Base-by-base conservation (phyloP, 1,140 invertebrate species). In the Camponotus vicinus region DNA sequence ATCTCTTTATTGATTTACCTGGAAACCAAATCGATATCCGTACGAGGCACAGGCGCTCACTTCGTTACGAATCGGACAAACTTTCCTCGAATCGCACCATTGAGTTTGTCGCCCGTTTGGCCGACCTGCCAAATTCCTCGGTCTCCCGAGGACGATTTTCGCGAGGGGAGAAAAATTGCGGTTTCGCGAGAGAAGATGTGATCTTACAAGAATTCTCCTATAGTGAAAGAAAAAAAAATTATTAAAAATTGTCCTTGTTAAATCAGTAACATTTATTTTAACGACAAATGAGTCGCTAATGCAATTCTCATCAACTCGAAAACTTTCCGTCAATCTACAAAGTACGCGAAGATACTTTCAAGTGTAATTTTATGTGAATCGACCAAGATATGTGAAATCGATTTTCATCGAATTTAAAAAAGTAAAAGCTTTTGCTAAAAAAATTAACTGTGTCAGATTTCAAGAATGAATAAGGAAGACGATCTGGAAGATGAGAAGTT, bases 1-100 rank as follows among this genome's bases (percentile, higher is more conserved):
- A 92, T 92, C 82, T 82, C 66, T 89, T 80, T 93, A 93, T 94
- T 94, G 93, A 93, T 94, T 94, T 76, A 89, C 84, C 73, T 86
- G 90, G 91, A 92, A 94, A 92, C 92, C 89, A 88, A 94, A 94
- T 94, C 94, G 90, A 94, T 94, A 94, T 91, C 90, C 92, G 93
- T 93, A 89, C 93, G 92, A 92, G 94, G 93, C 91, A 94, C 92
- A 92, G 92, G 90, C 88, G 93, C 92, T 93, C 92, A 93, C 93
- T 94, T 94, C 92, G 92, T 91, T 93, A 91, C 93, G 89, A 42
- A 90, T 90, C 89, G 45, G 86, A 66, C 75, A 89, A 49, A 90
- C 86, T 88, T 86, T 88, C 88, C 86, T 91, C 61, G 87, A 90
- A 92, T 91, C 71, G 64, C 76, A 49, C 64, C 45, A 77, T 73